Conservation (phyloP, 2,888 invertebrate genomes). For the Chrysina gloriosa region DNA sequence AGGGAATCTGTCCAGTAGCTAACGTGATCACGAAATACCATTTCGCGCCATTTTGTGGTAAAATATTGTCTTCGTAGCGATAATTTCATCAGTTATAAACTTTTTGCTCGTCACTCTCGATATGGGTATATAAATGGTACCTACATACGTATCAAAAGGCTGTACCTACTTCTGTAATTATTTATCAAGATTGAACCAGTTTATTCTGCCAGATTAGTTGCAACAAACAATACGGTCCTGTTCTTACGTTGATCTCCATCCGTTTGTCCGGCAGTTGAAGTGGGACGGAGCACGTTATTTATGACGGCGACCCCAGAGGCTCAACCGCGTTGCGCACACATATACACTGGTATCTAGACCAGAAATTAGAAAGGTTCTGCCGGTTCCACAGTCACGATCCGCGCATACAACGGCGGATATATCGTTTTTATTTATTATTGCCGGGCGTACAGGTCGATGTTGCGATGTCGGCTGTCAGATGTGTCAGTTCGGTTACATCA, state of each 20-base stretch:
- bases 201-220: not conserved
- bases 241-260: not conserved
- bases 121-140: too few species aligned
- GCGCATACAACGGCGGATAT: slow-evolving; percentile 51
- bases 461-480: slow-evolving; percentile 33
- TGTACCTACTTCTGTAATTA: too few species aligned
- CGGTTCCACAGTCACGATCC: slow-evolving; percentile 58
- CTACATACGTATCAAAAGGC: too few species aligned
- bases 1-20: too few species aligned
- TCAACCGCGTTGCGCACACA: slow-evolving; percentile 8
- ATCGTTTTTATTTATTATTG: slow-evolving; percentile 40
- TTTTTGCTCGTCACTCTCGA: too few species aligned
- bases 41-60: too few species aligned
- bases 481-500: slow-evolving; percentile 31
- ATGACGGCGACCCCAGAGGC: slow-evolving; percentile 29
- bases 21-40: too few species aligned
- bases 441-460: slow-evolving; percentile 9
- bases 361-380: slow-evolving; percentile 59
- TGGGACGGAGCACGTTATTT: slow-evolving; percentile 38
- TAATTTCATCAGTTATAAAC: too few species aligned
- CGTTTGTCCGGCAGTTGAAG: slow-evolving; percentile 25
- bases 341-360: slow-evolving; percentile 47
- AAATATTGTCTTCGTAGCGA: too few species aligned
- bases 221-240: not conserved
- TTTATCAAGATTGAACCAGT: too few species aligned